A percentile compares a stretch with the other conserved stretches of the same genome.
phyloP scores from a whole-genome alignment of 2,113 vertebrate species.

The Paradisaea rubra region DNA sequence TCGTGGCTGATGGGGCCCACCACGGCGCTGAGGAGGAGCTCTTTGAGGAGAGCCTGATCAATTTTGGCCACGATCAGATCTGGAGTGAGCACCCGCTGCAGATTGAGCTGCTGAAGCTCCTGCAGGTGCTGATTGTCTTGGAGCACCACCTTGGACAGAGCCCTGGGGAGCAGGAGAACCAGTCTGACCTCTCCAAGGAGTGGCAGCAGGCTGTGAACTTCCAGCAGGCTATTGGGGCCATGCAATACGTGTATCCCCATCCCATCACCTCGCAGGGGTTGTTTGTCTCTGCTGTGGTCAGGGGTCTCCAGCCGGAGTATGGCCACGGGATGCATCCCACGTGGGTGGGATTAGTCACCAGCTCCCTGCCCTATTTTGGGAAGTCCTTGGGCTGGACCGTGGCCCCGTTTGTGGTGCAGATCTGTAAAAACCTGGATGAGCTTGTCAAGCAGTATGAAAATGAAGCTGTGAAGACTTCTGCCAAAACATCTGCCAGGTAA shows the following conservation, averaged over 20 bases:
- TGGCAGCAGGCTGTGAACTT: constrained; percentile 88
- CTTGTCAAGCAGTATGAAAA: constrained; percentile 89
- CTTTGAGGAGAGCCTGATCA: constrained; percentile 84
- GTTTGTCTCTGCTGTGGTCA: constrained; percentile 87
- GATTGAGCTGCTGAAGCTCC: constrained; percentile 89
- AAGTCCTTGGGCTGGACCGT: constrained; percentile 91
- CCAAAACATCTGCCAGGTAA: constrained; percentile 79
- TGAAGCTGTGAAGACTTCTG: constrained; percentile 74
- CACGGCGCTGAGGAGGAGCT: constrained; percentile 61
- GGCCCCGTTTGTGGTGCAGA: constrained; percentile 86
- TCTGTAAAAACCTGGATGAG: constrained; percentile 93
- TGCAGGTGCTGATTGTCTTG: constrained; percentile 88
- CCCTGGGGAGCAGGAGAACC: constrained; percentile 68
- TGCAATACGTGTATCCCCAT: constrained; percentile 84
- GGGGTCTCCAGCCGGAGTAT: constrained; percentile 87
- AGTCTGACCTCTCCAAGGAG: constrained; percentile 81
- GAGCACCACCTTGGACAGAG: constrained; percentile 81
- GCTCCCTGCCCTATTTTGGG: constrained; percentile 86
- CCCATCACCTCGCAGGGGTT: constrained; percentile 92
- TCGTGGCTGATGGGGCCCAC: background rate
- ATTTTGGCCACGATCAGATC: constrained; percentile 79
- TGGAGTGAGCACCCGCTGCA: constrained; percentile 92
- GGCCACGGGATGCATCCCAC: constrained; percentile 91
- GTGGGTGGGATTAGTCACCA: constrained; percentile 88
- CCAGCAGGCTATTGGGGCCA: constrained; percentile 89